Percentiles rank a stretch among this genome's conserved stretches.
These are phyloP conservation scores for Malurus leucopterus DNA, from an alignment of 2,797 vertebrate species.

Conservation along the genomic window DNA sequence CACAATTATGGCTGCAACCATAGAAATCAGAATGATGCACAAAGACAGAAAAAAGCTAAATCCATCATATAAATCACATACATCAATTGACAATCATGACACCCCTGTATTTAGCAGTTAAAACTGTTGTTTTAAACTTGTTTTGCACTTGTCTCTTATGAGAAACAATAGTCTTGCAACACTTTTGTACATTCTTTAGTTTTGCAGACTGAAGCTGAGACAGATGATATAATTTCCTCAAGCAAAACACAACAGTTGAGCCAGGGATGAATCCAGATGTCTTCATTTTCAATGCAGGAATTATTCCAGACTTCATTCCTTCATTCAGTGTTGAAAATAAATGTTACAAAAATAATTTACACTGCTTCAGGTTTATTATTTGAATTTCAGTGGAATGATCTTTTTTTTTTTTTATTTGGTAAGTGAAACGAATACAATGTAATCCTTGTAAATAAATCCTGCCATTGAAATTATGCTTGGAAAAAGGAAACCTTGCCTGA, in stretches of 20 bases:
- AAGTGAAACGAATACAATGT: neutral
- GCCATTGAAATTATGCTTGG: neutral
- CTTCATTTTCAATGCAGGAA: slow-evolving; percentile 23
- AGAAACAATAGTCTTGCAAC: neutral
- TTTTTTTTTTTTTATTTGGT: slow-evolving; percentile 15
- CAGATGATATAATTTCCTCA: slow-evolving; percentile 2
- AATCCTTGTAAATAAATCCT: slow-evolving; percentile 21
- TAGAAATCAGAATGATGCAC: slow-evolving; percentile 3
- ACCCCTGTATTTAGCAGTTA: neutral
- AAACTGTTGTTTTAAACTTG: neutral
- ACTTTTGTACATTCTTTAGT: neutral
- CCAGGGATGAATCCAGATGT: neutral
- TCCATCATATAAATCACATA: neutral
- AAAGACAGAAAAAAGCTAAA: neutral
- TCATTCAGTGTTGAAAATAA: neutral
- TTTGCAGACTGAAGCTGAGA: neutral
- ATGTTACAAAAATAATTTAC: slow-evolving; percentile 24
- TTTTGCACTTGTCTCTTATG: neutral
- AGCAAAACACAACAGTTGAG: neutral
- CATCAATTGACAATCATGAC: neutral
- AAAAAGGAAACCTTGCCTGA: neutral
- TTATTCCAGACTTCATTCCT: slow-evolving; percentile 6
- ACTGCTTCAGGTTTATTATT: slow-evolving; percentile 9
- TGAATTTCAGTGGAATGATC: neutral
- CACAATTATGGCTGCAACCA: neutral